Percentiles rank a stretch among this genome's conserved stretches.
Evolutionary conservation across 2,888 invertebrate genomes (phyloP).

Genomic region (Asteroscopus sphinx): DNA sequence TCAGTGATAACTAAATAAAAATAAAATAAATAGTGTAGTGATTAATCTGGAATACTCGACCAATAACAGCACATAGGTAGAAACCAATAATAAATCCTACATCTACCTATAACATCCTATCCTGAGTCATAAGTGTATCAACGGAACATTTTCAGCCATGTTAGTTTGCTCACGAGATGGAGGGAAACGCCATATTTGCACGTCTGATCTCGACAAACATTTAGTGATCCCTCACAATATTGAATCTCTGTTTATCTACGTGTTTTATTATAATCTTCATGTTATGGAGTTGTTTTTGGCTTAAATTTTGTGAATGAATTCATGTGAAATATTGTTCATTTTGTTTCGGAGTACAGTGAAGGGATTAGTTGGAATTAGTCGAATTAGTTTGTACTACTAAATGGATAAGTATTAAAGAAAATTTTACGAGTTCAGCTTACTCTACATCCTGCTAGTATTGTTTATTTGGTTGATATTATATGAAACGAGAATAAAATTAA

Average conservation of each 20-base stretch:
- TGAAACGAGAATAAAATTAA: too few relatives aligned
- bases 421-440: too few relatives aligned
- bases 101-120: neutral
- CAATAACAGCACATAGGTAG: neutral
- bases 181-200: conserved; percentile 50
- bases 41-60: neutral
- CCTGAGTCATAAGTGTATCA: conserved; percentile 40
- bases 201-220: conserved; percentile 58
- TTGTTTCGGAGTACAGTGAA: neutral
- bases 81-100: conserved; percentile 25
- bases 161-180: conserved; percentile 51
- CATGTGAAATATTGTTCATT: neutral
- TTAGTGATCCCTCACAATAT: conserved; percentile 69
- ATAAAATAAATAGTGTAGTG: neutral
- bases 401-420: conserved; percentile 6
- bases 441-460: too few relatives aligned
- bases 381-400: conserved; percentile 13
- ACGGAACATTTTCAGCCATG: conserved; percentile 42
- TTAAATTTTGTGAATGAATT: conserved; percentile 38
- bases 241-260: conserved; percentile 59
- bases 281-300: conserved; percentile 27
- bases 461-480: too few relatives aligned
- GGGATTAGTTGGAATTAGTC: conserved; percentile 15
- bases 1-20: too few relatives aligned
- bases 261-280: conserved; percentile 69